Base-by-base conservation (phyloP, 1,140 invertebrate species). In the Argopecten irradians region DNA sequence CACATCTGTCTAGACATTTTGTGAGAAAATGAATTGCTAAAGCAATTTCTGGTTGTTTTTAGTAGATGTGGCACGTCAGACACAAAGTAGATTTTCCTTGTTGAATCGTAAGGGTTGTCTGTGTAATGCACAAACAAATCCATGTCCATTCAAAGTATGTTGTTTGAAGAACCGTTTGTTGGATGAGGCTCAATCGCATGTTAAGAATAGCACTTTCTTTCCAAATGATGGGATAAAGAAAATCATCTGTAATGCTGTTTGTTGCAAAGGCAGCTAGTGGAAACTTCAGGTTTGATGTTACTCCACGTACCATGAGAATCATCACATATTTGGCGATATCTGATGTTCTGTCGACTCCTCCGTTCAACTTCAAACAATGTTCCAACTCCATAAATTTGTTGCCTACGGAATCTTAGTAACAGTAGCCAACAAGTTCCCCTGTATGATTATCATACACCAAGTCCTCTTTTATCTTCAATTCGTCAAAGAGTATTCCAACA, bases 31-130 rank as follows among this genome's bases (percentile, higher is more conserved):
- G 85, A 87, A 55, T 90, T 89, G 32, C 83, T 82, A 41, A 89
- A 87, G 39, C 90, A 89, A 34, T 90, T 90, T 86, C 88, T 83
- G 36, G 85, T 39, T 7, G 90, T 90, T 84, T 89, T 90, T 39
- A 90, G 55, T 2, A 90, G 46, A 89, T 90, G 90, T 83, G 88
- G 90, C 8, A 88, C 88, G 87, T 90, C 90, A 7, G 90, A 89
- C 28, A 90, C 87, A 41, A 90, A 90, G 28, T 16, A 88, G 9
- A 86, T 32, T 87, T 86, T 86, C n/a, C 85, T 39, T 8, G 36
- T 8, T 5, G 36, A 39, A 39, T 39, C 36, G 13, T 39, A 39
- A 8, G 36, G 36, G 36, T 39, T 39, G 36, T 39, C 36, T 39
- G 36, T 85, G 84, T 85, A 85, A 33, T 34, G 36, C 55, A 88